A percentile compares a stretch with the other conserved stretches of the same genome.
Conservation (phyloP, 2,797 vertebrate species). For the Adelosebastes latens region DNA sequence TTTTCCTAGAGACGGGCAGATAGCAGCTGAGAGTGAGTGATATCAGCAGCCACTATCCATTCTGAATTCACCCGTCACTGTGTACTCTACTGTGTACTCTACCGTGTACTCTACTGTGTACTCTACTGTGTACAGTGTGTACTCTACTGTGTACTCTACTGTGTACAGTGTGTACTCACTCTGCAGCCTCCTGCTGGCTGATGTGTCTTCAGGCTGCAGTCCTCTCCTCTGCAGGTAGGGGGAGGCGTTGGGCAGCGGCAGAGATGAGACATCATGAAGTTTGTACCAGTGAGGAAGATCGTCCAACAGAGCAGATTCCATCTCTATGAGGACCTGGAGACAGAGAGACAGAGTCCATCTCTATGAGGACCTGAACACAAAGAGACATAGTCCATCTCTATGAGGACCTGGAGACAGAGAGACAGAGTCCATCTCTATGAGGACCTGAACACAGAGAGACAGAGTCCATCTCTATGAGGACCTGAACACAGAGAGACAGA, state of each 20-base stretch:
- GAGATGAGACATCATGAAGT: constrained; percentile 89
- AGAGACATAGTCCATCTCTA: background rate
- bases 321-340: constrained; percentile 90
- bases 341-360: background rate
- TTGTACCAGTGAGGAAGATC: constrained; percentile 98
- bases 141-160: background rate
- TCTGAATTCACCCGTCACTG: too few species aligned
- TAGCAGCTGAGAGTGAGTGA: too few species aligned
- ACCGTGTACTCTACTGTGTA: too few species aligned
- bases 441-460: background rate
- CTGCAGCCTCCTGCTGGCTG: constrained; percentile 83
- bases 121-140: too few species aligned
- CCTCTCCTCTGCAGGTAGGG: constrained; percentile 87
- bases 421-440: background rate
- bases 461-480: too few species aligned
- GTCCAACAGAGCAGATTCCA: constrained; percentile 94
- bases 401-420: background rate
- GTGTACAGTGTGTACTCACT: constrained; percentile 81
- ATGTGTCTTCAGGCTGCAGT: constrained; percentile 75
- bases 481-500: background rate
- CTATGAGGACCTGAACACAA: background rate
- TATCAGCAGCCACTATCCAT: too few species aligned
- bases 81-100: too few species aligned
- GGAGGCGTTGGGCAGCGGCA: constrained; percentile 91
- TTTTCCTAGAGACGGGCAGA: too few species aligned